Percentiles rank a stretch among this genome's conserved stretches.
Conservation (phyloP, 2,113 vertebrate genomes). For the Thalassoma bifasciatum region DNA sequence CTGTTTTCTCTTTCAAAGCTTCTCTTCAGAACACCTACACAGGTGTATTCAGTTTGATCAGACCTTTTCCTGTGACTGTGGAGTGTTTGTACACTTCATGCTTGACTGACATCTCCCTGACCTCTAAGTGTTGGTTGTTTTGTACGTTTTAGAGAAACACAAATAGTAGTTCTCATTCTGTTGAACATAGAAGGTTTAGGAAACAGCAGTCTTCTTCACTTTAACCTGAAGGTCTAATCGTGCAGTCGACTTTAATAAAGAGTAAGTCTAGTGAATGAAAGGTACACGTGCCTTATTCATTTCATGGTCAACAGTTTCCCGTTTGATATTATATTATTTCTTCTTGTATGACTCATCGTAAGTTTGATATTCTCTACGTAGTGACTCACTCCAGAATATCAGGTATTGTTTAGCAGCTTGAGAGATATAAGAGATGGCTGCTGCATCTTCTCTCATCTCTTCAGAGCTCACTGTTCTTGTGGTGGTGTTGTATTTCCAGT, state of each 20-base stretch:
- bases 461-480: conserved; percentile 46
- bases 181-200: background rate
- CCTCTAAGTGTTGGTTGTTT: background rate
- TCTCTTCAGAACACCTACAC: background rate
- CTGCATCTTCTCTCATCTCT: conserved; percentile 32
- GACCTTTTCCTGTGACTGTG: background rate
- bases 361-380: background rate
- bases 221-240: background rate
- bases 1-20: background rate
- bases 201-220: background rate
- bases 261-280: background rate
- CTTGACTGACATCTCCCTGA: conserved; percentile 29
- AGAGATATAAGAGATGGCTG: conserved; percentile 29
- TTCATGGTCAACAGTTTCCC: background rate
- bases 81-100: conserved; percentile 9
- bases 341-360: background rate
- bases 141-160: conserved; percentile 7
- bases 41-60: conserved; percentile 5
- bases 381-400: background rate
- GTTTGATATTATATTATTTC: background rate
- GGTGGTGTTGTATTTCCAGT: conserved; percentile 61
- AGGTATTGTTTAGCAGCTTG: conserved; percentile 16
- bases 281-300: background rate
- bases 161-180: conserved; percentile 14
- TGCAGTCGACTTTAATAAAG: background rate